These are phyloP conservation scores for honey bee (Apis mellifera) DNA, from an alignment of 1,140 invertebrate genomes.

Conservation along the genomic window DNA sequence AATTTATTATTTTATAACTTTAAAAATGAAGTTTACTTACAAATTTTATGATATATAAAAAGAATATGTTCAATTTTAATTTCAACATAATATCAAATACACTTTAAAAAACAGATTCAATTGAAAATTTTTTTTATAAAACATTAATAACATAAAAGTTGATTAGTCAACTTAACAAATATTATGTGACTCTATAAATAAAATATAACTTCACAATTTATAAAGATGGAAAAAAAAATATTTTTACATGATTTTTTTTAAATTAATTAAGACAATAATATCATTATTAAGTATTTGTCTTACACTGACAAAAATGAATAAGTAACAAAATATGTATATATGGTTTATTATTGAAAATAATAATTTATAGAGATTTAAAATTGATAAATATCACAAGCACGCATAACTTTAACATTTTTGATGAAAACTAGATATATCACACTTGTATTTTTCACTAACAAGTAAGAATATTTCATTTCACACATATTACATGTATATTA, in stretches of 20 bases:
- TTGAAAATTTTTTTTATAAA: not conserved
- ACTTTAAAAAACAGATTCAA: not conserved
- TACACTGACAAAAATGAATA: slow-evolving; percentile 13
- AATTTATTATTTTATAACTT: not conserved
- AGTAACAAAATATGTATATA: slow-evolving; percentile 25
- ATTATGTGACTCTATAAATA: slow-evolving; percentile 34
- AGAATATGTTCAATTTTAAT: slow-evolving; percentile 5
- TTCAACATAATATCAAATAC: slow-evolving; percentile 19
- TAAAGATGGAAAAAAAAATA: not conserved
- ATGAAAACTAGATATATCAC: slow-evolving; percentile 34
- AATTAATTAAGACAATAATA: slow-evolving; percentile 8
- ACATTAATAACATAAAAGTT: not conserved
- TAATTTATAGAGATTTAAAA: slow-evolving; percentile 21
- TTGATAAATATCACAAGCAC: slow-evolving; percentile 38
- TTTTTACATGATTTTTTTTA: not conserved
- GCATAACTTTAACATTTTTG: slow-evolving; percentile 19
- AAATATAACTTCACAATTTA: slow-evolving; percentile 1
- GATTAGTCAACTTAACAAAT: not conserved
- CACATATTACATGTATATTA: slow-evolving; percentile 9
- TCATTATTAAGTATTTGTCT: slow-evolving; percentile 34
- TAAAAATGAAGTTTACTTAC: not conserved
- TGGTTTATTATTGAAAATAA: not conserved
- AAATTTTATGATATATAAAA: slow-evolving; percentile 20
- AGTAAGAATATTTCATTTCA: not conserved
- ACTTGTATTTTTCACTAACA: slow-evolving; percentile 11